Evolutionary conservation across 2,113 vertebrate species (phyloP), one percentile per base, ranked within the genome.

Genomic region (Chionomys nivalis): DNA sequence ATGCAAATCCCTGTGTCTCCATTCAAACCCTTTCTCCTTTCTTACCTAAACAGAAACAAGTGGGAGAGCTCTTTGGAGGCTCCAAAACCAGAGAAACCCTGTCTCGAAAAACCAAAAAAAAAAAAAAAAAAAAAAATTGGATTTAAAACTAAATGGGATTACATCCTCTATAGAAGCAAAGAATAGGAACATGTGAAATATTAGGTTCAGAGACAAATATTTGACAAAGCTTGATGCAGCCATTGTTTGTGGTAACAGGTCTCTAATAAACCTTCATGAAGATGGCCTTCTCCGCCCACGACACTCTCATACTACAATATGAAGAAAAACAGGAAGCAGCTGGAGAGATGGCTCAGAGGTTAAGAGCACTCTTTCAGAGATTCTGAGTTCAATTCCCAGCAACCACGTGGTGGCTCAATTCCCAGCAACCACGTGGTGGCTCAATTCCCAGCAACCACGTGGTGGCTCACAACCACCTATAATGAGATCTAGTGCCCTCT

Each of bases 121-220:
- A n/a, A n/a, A n/a, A n/a, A n/a, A n/a, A n/a, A n/a, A n/a, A n/a
- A n/a, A n/a, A n/a, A n/a, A n/a, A n/a, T n/a, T n/a, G n/a, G n/a
- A 73, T 88, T 79, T 79, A 89, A 94, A 82, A 81, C 44, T 55
- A 12, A 89, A 92, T 1, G 81, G 65, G 91, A 81, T 23, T 44
- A 8, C 31, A 47, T 77, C 3, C 21, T 76, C 13, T 42, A 1
- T 70, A 47, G 52, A 10, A 75, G 23, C 36, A 26, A 63, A 66
- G 47, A 87, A 78, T 3, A 33, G 33, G n/a, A 17, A 24, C 49
- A 31, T 47, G 52, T 75, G 7, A 42, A 91, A 76, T 68, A 65
- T 85, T 7, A 70, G 21, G 55, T 44, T 52, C 42, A 52, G 44
- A 87, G n/a, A 19, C 44, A 44, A 44, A 66, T 75, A 3, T 77